phyloP scores from a whole-genome alignment of 2,888 invertebrate genomes.

The Nomada fabriciana region DNA sequence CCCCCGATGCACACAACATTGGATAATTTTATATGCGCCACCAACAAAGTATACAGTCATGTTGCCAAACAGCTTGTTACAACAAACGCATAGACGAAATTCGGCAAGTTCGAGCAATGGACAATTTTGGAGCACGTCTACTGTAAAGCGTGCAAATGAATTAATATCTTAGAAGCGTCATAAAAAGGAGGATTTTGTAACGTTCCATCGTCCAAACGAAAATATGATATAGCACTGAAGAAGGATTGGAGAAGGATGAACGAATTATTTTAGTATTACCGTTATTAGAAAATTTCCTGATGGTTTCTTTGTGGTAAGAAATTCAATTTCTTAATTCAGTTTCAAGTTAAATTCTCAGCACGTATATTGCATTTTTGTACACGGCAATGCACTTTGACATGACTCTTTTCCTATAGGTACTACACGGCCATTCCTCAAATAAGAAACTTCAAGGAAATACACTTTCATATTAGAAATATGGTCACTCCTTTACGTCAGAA shows the following conservation, averaged over 20 bases:
- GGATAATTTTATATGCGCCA: neutral
- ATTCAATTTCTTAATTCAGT: neutral
- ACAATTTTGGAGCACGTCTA: neutral
- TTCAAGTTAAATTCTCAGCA: neutral
- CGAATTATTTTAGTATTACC: neutral
- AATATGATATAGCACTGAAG: neutral
- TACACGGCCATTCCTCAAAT: neutral
- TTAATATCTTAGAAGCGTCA: too few species aligned
- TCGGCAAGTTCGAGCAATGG: too few species aligned
- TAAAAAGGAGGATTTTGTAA: too few species aligned
- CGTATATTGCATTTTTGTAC: neutral
- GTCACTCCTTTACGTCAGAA: neutral
- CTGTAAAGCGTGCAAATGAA: too few species aligned
- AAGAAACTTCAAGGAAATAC: neutral
- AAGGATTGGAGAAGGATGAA: neutral
- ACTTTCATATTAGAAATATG: neutral
- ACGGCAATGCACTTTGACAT: neutral
- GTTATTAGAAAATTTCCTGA: too few species aligned
- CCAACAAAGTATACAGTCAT: neutral
- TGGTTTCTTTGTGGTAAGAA: neutral
- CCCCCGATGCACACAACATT: neutral
- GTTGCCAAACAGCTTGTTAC: too few species aligned
- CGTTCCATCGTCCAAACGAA: neutral
- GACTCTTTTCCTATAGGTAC: neutral
- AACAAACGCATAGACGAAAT: neutral